A percentile compares a stretch with the other conserved stretches of the same genome.
Evolutionary conservation across 1,140 invertebrate genomes (phyloP).

Genomic region (Papilio helenus): DNA sequence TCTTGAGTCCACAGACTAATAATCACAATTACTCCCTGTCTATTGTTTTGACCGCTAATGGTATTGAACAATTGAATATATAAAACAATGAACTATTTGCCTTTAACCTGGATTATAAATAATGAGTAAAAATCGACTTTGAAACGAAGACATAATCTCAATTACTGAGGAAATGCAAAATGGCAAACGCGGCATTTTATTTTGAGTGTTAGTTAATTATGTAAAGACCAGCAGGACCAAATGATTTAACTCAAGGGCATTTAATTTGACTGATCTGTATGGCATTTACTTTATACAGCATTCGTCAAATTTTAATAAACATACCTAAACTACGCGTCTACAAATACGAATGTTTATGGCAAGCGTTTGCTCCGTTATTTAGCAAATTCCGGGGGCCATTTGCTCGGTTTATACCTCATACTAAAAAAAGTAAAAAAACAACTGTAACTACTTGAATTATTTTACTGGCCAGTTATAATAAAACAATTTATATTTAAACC

Average conservation of each 20-base stretch:
- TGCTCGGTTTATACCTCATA: no score
- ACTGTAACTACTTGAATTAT: no score
- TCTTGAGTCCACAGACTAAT: conserved; percentile 13
- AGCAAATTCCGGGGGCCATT: no score
- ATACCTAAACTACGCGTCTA: no score
- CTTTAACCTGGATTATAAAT: neutral
- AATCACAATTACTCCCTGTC: conserved; percentile 3
- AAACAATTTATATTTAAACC: neutral
- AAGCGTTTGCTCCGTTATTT: no score
- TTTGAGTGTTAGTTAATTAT: neutral
- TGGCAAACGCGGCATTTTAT: neutral
- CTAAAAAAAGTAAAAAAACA: no score
- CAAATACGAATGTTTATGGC: no score
- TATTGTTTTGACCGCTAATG: conserved; percentile 11
- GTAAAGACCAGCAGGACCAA: no score
- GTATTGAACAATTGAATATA: neutral
- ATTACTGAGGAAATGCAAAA: neutral
- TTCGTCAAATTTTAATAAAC: neutral
- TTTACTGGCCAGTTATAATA: no score
- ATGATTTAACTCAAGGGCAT: no score
- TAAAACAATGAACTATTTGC: neutral
- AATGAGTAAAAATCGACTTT: neutral
- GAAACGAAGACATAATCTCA: neutral
- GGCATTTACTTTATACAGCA: no score
- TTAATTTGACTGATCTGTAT: no score